These are phyloP conservation scores for Cordilura impudica DNA, from an alignment of 2,888 invertebrate species.

Conservation along the genomic window DNA sequence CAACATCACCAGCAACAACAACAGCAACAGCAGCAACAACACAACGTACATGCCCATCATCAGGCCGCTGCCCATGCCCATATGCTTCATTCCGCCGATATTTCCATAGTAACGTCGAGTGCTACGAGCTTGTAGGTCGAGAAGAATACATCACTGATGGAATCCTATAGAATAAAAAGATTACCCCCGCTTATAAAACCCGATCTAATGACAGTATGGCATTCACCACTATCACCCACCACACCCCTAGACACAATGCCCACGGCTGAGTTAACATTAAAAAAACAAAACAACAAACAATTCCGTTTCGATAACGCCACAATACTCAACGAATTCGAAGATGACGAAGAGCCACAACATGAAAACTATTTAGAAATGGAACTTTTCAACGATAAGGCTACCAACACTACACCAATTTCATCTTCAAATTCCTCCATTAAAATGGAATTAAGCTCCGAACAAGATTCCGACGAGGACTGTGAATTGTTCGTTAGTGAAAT, in stretches of 20 bases:
- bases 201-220: slow-evolving; percentile 47
- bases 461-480: slow-evolving; percentile 26
- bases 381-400: slow-evolving; percentile 16
- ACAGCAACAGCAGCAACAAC: slow-evolving; percentile 73
- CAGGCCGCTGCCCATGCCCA: slow-evolving; percentile 68
- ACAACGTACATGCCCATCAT: slow-evolving; percentile 79
- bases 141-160: slow-evolving; percentile 65
- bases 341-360: not conserved
- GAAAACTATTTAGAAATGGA: not conserved
- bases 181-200: slow-evolving; percentile 49
- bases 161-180: slow-evolving; percentile 54
- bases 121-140: slow-evolving; percentile 78
- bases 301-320: slow-evolving; percentile 44
- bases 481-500: slow-evolving; percentile 38
- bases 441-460: slow-evolving; percentile 24
- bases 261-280: slow-evolving; percentile 65
- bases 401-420: slow-evolving; percentile 57
- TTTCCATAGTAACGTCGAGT: slow-evolving; percentile 76
- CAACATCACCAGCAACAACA: slow-evolving; percentile 76
- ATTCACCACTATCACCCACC: slow-evolving; percentile 69
- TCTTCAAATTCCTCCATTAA: not conserved
- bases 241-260: slow-evolving; percentile 71
- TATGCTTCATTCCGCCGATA: slow-evolving; percentile 76
- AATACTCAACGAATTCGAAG: slow-evolving; percentile 1
- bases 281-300: slow-evolving; percentile 33